Base-by-base conservation (phyloP, 2,797 vertebrate species). In the Acipenser oxyrinchus region DNA sequence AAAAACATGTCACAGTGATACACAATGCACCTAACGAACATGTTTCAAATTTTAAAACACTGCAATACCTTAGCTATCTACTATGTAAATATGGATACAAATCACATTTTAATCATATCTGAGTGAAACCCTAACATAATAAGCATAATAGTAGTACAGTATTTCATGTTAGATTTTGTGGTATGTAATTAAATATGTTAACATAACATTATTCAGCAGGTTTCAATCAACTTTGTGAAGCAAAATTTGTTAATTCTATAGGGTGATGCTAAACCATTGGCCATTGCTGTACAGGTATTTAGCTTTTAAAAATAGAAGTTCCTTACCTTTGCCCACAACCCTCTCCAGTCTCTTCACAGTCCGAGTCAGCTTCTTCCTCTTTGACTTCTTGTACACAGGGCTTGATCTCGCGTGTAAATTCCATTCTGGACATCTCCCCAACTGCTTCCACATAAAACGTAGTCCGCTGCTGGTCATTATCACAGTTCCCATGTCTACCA, bases 381-480 rank as follows among this genome's bases (percentile, higher is more conserved):
- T 79, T 75, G 72, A 74, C 70, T 70, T 86, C 81, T 48, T 76
- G 74, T 13, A 71, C 69, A 71, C 81, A 69, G 8, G 81, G 70
- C 67, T 87, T 81, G 15, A 73, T 77, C 11, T 80, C 77, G 67
- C 77, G 78, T 52, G 83, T 66, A 6, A 84, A 79, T 78, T 87
- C 84, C 78, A 82, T 76, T 59, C 74, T 71, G 62, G 81, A 73
- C 61, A 72, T 82, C 69, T 69, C 80, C 58, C 85, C 86, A 70
- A 89, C 69, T 55, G 87, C 80, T 70, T 88, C 86, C 74, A 89
- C 83, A 65, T 88, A 89, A 77, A 87, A 88, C 66, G 88, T 71
- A 1, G 87, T 84, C 57, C 78, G 71, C 48, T 69, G 67, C 6
- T 62, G n/a, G 9, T 69, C 62, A 52, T 62, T 49, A 1, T 64